Conservation (phyloP, 2,888 invertebrate genomes). For the Andrena hattorfiana region DNA sequence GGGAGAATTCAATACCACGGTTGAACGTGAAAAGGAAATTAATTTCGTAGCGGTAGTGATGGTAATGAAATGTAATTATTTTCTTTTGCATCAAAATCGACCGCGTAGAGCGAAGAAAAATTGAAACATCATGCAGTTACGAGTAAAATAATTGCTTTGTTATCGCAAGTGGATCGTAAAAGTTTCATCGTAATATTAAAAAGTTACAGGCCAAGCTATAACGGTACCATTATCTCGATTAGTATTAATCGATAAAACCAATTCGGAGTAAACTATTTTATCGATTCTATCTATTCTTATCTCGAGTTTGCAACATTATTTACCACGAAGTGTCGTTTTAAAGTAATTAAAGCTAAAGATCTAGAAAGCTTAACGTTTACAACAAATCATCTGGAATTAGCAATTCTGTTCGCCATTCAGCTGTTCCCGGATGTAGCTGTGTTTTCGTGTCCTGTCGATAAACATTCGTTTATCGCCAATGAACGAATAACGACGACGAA, state of each 20-base stretch:
- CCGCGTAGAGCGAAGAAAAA: not conserved
- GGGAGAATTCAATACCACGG: not conserved
- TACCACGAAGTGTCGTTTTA: not conserved
- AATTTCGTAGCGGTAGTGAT: slow-evolving; percentile 43
- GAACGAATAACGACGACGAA: not conserved
- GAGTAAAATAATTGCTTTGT: slow-evolving; percentile 1
- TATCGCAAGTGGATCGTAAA: not conserved
- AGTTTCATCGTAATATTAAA: slow-evolving; percentile 1
- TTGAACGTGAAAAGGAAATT: not conserved
- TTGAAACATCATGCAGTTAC: not conserved
- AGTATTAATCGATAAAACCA: slow-evolving; percentile 36
- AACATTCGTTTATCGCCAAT: not conserved
- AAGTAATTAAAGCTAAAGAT: not conserved
- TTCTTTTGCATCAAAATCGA: slow-evolving; percentile 28
- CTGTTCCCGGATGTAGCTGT: not conserved
- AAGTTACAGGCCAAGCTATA: slow-evolving; percentile 12
- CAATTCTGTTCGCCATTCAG: not conserved
- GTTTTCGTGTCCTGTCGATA: not conserved
- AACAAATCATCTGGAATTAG: not conserved
- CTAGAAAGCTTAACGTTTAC: not conserved
- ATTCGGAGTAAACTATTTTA: slow-evolving; percentile 13
- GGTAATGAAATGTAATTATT: slow-evolving; percentile 34
- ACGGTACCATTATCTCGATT: slow-evolving; percentile 47
- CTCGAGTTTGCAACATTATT: not conserved
- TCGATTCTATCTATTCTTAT: not conserved